Conservation (phyloP, 1,140 invertebrate species). For the Frieseomelitta varia region DNA sequence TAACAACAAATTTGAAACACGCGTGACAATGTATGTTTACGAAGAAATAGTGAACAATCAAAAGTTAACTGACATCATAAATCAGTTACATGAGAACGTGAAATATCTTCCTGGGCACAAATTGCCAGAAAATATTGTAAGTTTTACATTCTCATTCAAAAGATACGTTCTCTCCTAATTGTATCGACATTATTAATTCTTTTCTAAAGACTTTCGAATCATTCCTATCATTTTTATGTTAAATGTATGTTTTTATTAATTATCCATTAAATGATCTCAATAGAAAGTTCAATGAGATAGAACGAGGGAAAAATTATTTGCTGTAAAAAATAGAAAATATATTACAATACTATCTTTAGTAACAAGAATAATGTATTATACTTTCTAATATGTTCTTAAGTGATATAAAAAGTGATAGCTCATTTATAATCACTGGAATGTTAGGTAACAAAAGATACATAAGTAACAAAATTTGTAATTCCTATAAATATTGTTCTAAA, state of each 20-base stretch:
- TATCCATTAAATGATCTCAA: neutral
- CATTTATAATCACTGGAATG: neutral
- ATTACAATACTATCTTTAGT: too few species aligned
- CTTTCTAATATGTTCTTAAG: too few species aligned
- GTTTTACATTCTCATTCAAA: conserved; percentile 62
- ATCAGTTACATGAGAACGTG: conserved; percentile 89
- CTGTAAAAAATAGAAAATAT: neutral
- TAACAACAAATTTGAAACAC: conserved; percentile 85
- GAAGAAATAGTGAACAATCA: conserved; percentile 88
- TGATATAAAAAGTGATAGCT: too few species aligned
- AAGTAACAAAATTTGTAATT: neutral
- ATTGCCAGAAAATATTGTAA: conserved; percentile 84
- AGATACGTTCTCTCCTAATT: neutral
- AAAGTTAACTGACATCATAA: conserved; percentile 91
- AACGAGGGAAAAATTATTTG: too few species aligned
- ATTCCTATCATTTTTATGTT: neutral
- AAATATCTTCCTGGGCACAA: conserved; percentile 90
- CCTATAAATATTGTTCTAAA: neutral
- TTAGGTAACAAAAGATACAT: neutral
- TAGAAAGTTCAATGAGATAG: neutral
- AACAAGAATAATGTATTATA: too few species aligned
- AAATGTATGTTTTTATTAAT: neutral
- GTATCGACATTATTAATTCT: neutral
- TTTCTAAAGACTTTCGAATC: neutral
- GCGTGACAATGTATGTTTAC: conserved; percentile 89